Base-by-base conservation (phyloP, 2,888 invertebrate species). In the Cosmia trapezina region DNA sequence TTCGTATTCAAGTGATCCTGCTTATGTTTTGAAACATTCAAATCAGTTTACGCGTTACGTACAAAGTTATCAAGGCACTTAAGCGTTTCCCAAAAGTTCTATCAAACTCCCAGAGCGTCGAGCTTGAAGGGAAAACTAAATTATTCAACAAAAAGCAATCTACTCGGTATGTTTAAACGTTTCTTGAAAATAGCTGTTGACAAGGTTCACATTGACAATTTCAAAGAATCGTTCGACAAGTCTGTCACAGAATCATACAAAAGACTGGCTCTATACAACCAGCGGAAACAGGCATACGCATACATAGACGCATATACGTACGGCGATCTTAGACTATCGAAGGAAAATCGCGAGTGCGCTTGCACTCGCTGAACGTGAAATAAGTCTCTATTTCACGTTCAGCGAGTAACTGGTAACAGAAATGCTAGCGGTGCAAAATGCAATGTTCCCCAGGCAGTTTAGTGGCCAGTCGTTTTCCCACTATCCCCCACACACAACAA, bases 101-200 rank as follows among this genome's bases (percentile, higher is more conserved):
- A 70, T 63, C 53, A 47, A 62, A 74, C 59, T 80, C 51, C 47
- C 53, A 43, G 37, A 71, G 67, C 54, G 64, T 68, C 37, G 60
- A 60, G 68, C 54, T 56, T 70, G 22, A 65, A 64, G 47, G 43
- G 56, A 68, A 71, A 73, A 63, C 60, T 70, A 81, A 85, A 83
- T 85, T 83, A 85, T 84, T 72, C 75, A 80, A 73, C 76, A 77
- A 73, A 81, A 77, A 69, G 63, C 80, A 79, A 82, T 84, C 73
- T 79, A 77, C 75, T 80, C 60, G 57, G 76, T 77, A 80, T 78
- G 81, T 84, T 80, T 84, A 88, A 88, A 80, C 83, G 83, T 76
- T 88, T 84, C 88, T 83, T 80, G 81, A 85, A 88, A 79, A 88
- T 83, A 81, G 64, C 75, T 88, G 86, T 89, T 89, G 86, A 89